Percentiles rank a stretch among this genome's conserved stretches.
Conservation (phyloP, 1,140 invertebrate genomes). For the Drosophila busckii region DNA sequence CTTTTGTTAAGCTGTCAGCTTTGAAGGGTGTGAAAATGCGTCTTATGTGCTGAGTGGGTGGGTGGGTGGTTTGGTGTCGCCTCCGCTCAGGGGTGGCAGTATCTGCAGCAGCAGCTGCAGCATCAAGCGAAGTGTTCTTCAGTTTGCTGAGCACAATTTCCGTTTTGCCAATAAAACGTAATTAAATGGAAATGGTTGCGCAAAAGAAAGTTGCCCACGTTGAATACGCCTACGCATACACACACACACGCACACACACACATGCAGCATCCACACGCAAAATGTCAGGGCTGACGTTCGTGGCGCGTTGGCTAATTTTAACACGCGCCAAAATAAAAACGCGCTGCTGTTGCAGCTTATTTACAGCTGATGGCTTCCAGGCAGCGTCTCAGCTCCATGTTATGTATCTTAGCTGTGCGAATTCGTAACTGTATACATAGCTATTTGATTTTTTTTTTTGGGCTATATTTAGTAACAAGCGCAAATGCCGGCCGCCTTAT, state of each 20-base stretch:
- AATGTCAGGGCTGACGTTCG: not conserved
- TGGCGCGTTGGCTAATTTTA: conserved; percentile 26
- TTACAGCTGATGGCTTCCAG: too few species aligned
- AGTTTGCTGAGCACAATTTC: too few species aligned
- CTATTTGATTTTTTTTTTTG: conserved; percentile 3
- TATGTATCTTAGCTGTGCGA: not conserved
- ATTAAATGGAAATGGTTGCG: conserved; percentile 19
- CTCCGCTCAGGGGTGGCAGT: not conserved
- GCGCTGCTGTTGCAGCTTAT: not conserved
- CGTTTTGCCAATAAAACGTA: conserved; percentile 1
- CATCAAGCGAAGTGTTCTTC: too few species aligned
- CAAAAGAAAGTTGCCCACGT: not conserved
- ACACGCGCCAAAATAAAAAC: conserved; percentile 11
- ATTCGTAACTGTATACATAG: not conserved
- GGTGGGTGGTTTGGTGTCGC: too few species aligned
- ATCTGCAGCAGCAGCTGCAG: conserved; percentile 2
- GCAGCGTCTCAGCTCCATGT: too few species aligned
- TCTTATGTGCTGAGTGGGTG: too few species aligned
- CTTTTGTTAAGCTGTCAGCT: not conserved
- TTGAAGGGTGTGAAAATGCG: conserved; percentile 24
- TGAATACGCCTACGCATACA: not conserved
- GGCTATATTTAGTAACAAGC: conserved; percentile 24
- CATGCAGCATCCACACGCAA: conserved; percentile 3
- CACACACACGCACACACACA: conserved; percentile 11
- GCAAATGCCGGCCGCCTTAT: conserved; percentile 12